Base-by-base conservation (phyloP, 2,797 vertebrate species). In the Cetoscarus ocellatus region DNA sequence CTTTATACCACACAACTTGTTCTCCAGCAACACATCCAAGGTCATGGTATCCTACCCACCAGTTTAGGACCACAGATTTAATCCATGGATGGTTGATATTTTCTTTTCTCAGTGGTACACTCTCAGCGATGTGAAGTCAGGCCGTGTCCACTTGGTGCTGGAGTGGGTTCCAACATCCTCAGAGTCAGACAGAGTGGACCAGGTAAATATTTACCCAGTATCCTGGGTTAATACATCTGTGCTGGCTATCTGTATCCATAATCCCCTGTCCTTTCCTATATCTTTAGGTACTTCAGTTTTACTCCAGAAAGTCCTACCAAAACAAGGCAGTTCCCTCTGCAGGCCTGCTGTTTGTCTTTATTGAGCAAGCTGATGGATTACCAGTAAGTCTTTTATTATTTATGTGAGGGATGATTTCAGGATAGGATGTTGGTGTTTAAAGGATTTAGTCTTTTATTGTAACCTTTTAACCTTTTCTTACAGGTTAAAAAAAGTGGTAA, bases 401-500 rank as follows among this genome's bases (percentile, higher is more conserved):
- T 3, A 57, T 64, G 8, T 58, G 42, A 45, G 40, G n/a, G 13
- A 43, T 47, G 42, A 47, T 40, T 3, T 65, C 11, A 40, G 10
- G 8, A 48, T 48, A 50, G 36, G 8, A 38, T 36, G 5, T 42
- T 55, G 14, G 18, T 55, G 18, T 5, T 64, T 8, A n/a, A 1
- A 38, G 52, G 54, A 19, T 7, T 27, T 11, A 8, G 43, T 3
- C 5, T 12, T 10, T 17, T 49, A 3, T 43, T 61, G 3, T 27
- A 43, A 38, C 19, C 39, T 0, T 17, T 10, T 47, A 0, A 67
- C 43, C 77, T 7, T 78, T 75, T 10, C 65, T 17, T 77, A 35
- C 69, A 98, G 97, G 74, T 97, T 40, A 96, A 95, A 70, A 97
- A 97, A 85, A 96, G 95, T 34, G 95, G 94, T 63, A 97, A 97